Conservation (phyloP, 2,113 vertebrate genomes). For the Oceanites oceanicus region DNA sequence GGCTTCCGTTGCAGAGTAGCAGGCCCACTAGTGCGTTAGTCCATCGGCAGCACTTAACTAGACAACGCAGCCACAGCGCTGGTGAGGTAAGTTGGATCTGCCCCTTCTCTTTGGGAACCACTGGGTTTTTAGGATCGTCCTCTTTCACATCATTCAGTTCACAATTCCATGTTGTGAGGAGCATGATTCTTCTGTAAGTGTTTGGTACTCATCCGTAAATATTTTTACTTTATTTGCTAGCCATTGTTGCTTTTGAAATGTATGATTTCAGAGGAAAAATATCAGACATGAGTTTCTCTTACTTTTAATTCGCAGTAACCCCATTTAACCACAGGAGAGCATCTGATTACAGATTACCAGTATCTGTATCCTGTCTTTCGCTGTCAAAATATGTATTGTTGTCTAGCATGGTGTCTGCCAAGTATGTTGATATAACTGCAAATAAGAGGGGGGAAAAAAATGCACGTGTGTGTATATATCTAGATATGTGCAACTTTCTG, state of each 20-base stretch:
- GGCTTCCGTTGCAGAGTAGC: constrained; percentile 93
- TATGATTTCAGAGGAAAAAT: neutral
- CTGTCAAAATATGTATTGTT: neutral
- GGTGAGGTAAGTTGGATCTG: constrained; percentile 84
- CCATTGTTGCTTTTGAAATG: neutral
- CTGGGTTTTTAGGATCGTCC: rapidly evolving
- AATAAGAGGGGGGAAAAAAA: neutral
- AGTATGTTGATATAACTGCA: neutral
- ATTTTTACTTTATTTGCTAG: neutral
- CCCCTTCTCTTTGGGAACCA: neutral
- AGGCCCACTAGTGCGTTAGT: constrained; percentile 89
- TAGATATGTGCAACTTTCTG: neutral
- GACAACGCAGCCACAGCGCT: constrained; percentile 96
- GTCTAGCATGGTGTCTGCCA: neutral
- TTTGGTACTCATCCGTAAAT: neutral
- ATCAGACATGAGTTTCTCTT: neutral
- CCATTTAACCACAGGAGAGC: constrained; percentile 27
- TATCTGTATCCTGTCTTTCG: neutral
- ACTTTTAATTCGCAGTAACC: neutral
- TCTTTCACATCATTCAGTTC: rapidly evolving
- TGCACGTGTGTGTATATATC: neutral
- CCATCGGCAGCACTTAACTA: constrained; percentile 91
- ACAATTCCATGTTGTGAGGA: neutral
- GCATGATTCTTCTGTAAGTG: rapidly evolving
- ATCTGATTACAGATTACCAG: neutral